Evolutionary conservation across 2,888 invertebrate species (phyloP).

Genomic region (Gari tellinella): DNA sequence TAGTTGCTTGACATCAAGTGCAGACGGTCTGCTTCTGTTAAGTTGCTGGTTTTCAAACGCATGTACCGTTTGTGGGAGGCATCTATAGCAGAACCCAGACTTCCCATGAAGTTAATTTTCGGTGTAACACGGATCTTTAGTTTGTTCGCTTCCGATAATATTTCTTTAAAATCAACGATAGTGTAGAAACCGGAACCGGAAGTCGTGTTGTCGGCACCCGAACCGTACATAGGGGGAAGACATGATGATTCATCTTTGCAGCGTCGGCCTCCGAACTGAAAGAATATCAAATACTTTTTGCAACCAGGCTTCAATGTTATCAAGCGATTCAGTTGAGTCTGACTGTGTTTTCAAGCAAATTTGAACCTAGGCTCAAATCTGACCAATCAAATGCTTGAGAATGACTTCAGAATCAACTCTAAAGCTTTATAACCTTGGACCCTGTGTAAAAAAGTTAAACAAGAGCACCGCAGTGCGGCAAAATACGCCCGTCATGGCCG

Average conservation of each 20-base stretch:
- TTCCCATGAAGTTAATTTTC: constrained; percentile 40
- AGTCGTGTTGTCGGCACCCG: constrained; percentile 38
- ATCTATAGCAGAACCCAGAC: constrained; percentile 36
- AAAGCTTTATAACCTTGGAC: no score
- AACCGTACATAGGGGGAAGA: constrained; percentile 60
- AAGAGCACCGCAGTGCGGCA: no score
- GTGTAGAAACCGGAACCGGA: constrained; percentile 57
- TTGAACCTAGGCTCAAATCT: no score
- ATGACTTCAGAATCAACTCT: no score
- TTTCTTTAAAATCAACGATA: constrained; percentile 17
- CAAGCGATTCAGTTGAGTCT: no score
- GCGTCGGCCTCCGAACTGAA: constrained; percentile 57
- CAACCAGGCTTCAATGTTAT: no score
- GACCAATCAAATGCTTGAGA: no score
- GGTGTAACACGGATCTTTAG: constrained; percentile 31
- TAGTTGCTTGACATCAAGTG: constrained; percentile 4
- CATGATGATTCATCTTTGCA: constrained; percentile 59
- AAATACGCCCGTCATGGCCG: no score
- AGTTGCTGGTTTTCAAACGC: not conserved
- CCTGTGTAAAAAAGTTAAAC: no score
- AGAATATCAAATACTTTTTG: no score
- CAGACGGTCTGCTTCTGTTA: constrained; percentile 6
- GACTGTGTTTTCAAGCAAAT: no score
- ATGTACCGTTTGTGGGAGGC: constrained; percentile 22
- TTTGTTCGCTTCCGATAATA: constrained; percentile 17